Percentiles rank a stretch among this genome's conserved stretches.
Conservation (phyloP, 2,888 invertebrate species). For the Panopea generosa region DNA sequence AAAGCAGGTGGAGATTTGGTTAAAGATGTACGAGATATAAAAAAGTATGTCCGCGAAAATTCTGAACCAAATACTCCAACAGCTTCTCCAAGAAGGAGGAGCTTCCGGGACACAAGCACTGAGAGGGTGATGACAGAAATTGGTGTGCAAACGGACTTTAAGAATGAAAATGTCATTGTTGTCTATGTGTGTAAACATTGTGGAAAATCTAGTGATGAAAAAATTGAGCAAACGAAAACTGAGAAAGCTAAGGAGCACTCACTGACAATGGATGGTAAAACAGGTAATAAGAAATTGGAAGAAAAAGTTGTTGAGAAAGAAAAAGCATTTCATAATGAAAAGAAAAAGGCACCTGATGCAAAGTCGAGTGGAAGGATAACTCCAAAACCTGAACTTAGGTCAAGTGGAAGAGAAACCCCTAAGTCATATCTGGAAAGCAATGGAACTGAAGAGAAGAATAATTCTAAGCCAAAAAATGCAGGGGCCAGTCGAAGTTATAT, state of each 20-base stretch:
- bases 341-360: not conserved
- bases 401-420: conserved; percentile 40
- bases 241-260: not conserved
- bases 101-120: conserved; percentile 11
- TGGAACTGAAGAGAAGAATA: conserved; percentile 15
- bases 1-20: conserved; percentile 36
- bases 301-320: not conserved
- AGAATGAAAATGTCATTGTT: conserved; percentile 17
- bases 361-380: conserved; percentile 6
- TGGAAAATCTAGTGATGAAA: conserved; percentile 57
- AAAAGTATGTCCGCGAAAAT: conserved; percentile 55
- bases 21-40: conserved; percentile 60
- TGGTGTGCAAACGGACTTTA: conserved; percentile 48
- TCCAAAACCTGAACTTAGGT: conserved; percentile 24
- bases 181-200: conserved; percentile 58
- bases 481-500: conserved; percentile 32
- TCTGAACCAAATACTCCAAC: conserved; percentile 43
- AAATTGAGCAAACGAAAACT: conserved; percentile 16
- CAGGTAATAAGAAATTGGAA: conserved; percentile 19
- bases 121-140: conserved; percentile 25
- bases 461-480: conserved; percentile 8
- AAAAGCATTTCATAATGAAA: not conserved
- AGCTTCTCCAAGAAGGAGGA: conserved; percentile 29
- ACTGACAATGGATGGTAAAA: conserved; percentile 4
- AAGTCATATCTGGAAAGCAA: conserved; percentile 34